Evolutionary conservation across 1,140 invertebrate genomes (phyloP), one percentile per base, ranked within the genome.

Genomic region (Arctopsyche grandis): DNA sequence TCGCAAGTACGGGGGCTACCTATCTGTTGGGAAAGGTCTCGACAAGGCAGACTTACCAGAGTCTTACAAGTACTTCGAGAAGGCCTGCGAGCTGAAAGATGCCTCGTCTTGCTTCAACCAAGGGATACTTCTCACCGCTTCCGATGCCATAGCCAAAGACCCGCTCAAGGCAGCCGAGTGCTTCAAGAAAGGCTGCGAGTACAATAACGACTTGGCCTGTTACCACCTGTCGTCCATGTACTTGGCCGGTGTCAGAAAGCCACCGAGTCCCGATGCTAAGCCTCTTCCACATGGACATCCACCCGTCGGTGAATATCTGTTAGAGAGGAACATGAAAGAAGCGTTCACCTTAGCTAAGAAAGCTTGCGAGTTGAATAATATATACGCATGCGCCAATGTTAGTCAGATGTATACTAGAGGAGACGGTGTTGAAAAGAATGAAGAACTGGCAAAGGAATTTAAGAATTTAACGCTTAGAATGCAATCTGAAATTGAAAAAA

Each of bases 301-400:
- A 21, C 4, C 71, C 1, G 12, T 7, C 14, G 87, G 10, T 22
- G 87, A 93, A 22, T 92, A 86, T 80, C 84, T 90, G 19, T 85
- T 96, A n/a, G 87, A 90, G 12, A 93, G 92, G 83, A 91, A 97
- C 84, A 91, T 92, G 86, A 88, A 88, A 46, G 92, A 94, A 85
- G 95, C 95, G 0, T 96, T 95, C 85, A 87, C 92, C 74, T 93
- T 91, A 82, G 92, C 94, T 0, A 84, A 90, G 48, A 93, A 92
- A 85, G 93, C 92, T 0, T 98, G 97, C 86, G 92, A 96, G 81
- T 84, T 93, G 9, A 93, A 93, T 3, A 93, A 97, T 85, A 91
- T 95, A 75, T 94, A 93, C 84, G 94, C 94, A 0, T 98, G 97
- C 89, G 92, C 92, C 0, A 98, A 98, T 89, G 84, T 97, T 0